Percentiles rank a stretch among this genome's conserved stretches.
Conservation (phyloP, 2,113 vertebrate species). For the Hassar affinis region DNA sequence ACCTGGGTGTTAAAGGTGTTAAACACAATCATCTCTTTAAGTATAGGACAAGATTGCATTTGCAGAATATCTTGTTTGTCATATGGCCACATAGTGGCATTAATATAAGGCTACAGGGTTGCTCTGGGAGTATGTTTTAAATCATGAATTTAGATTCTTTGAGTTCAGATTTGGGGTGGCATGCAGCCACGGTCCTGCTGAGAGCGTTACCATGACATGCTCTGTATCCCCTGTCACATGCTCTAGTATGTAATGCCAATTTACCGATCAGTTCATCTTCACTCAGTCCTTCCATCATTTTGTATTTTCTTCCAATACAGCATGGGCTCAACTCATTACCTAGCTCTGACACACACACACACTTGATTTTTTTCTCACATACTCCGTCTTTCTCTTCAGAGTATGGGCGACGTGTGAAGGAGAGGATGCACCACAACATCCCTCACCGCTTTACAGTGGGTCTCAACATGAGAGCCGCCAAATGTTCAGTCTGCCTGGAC, state of each 20-base stretch:
- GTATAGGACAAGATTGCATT: neutral
- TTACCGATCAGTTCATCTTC: neutral
- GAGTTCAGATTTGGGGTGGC: neutral
- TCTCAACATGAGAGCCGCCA: conserved; percentile 96
- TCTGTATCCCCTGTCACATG: conserved; percentile 12
- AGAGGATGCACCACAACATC: conserved; percentile 98
- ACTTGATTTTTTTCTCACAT: conserved; percentile 9
- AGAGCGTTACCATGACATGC: neutral
- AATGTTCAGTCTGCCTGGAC: conserved; percentile 95
- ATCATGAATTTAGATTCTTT: neutral
- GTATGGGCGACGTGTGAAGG: conserved; percentile 92
- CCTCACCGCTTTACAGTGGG: conserved; percentile 96
- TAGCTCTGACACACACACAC: neutral
- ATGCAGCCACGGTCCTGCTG: neutral
- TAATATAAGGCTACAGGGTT: neutral
- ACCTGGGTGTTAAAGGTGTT: neutral
- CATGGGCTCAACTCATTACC: neutral
- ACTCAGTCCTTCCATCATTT: neutral
- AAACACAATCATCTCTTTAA: no score
- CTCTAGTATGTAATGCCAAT: neutral
- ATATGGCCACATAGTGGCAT: neutral
- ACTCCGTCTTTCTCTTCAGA: conserved; percentile 68
- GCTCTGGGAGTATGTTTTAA: neutral
- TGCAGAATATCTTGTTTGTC: neutral
- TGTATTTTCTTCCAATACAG: neutral